These are phyloP conservation scores for Cyclophora albipunctata DNA, from an alignment of 2,888 invertebrate genomes.

Conservation along the genomic window DNA sequence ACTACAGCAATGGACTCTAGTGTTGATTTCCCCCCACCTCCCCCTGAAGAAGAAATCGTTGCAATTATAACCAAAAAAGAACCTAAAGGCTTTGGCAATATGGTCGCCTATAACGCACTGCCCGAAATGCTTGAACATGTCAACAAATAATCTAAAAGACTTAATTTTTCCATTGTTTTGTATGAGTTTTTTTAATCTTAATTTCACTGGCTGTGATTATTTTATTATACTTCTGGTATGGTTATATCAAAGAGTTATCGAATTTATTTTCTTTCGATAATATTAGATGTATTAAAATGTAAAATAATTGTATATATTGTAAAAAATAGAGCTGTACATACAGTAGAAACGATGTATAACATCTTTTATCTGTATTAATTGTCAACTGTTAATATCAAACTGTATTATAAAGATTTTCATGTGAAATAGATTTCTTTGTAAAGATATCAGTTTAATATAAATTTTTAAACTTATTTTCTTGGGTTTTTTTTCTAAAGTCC, in stretches of 20 bases:
- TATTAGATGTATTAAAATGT: conserved; percentile 25
- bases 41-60: conserved; percentile 66
- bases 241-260: conserved; percentile 32
- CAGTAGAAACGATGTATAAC: conserved; percentile 47
- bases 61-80: conserved; percentile 71
- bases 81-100: conserved; percentile 64
- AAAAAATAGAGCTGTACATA: conserved; percentile 36
- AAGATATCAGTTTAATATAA: conserved; percentile 63
- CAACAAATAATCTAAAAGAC: conserved; percentile 43
- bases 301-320: conserved; percentile 40
- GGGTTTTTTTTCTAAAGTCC: conserved; percentile 4
- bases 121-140: conserved; percentile 71
- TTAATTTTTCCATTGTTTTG: conserved; percentile 9
- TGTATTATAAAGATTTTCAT: conserved; percentile 58
- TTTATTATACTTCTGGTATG: conserved; percentile 8
- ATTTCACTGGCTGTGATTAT: conserved; percentile 45
- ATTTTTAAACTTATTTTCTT: conserved; percentile 25
- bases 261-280: conserved; percentile 35
- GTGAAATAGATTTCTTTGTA: conserved; percentile 68
- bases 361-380: conserved; percentile 64
- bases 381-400: conserved; percentile 65
- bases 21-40: conserved; percentile 57
- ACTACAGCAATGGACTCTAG: conserved; percentile 46
- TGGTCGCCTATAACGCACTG: conserved; percentile 70
- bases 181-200: conserved; percentile 21